Percentiles rank a stretch among this genome's conserved stretches.
Conservation (phyloP, 2,113 vertebrate genomes). For the Hemibagrus wyckioides region DNA sequence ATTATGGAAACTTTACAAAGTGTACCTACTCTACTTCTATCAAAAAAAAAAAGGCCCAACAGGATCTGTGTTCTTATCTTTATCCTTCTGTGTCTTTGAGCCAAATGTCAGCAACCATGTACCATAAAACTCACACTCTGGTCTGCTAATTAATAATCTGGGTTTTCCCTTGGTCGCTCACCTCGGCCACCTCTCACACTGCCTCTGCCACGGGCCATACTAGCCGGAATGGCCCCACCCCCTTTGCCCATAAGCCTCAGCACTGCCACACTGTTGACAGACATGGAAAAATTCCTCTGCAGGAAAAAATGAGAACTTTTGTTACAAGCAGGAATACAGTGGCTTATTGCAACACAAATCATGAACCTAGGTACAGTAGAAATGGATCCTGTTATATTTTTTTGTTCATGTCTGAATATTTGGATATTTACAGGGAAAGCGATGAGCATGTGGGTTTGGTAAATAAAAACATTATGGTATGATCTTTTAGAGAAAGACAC, state of each 20-base stretch:
- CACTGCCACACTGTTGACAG: slow-evolving; percentile 92
- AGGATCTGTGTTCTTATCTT: neutral
- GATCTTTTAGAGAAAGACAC: slow-evolving; percentile 66
- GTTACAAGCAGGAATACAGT: neutral
- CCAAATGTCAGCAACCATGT: neutral
- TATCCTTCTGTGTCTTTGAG: neutral
- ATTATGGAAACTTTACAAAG: neutral
- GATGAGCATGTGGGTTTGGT: neutral
- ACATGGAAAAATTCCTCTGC: slow-evolving; percentile 94
- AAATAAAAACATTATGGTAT: neutral
- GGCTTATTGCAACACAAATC: neutral
- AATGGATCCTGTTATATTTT: neutral
- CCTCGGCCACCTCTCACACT: slow-evolving; percentile 82
- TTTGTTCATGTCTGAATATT: neutral
- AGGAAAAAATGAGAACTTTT: slow-evolving; percentile 9
- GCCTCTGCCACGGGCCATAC: slow-evolving; percentile 82
- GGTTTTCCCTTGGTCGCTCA: slow-evolving; percentile 54
- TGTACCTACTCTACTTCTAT: neutral
- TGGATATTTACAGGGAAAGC: neutral
- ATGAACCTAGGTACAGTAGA: neutral
- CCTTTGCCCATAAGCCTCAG: slow-evolving; percentile 92
- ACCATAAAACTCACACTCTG: neutral
- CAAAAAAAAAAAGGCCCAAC: neutral
- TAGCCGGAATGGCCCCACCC: slow-evolving; percentile 73
- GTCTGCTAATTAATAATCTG: neutral